Percentiles rank a stretch among this genome's conserved stretches.
These are phyloP conservation scores for Enteromius fasciolatus DNA, from an alignment of 2,797 vertebrate species.

Conservation along the genomic window DNA sequence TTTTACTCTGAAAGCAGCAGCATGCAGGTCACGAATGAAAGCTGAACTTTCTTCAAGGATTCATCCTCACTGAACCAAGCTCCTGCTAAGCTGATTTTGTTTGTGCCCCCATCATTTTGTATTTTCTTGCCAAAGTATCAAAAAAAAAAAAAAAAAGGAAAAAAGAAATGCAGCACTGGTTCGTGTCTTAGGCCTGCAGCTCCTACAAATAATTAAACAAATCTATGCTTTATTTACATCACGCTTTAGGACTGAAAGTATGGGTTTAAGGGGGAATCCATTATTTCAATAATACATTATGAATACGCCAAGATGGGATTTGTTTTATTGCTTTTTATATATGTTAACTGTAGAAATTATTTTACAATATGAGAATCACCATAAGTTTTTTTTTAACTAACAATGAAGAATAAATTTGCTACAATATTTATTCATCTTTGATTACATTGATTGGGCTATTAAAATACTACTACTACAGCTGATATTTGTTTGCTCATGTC, in stretches of 20 bases:
- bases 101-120: not conserved
- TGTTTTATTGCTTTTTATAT: not conserved
- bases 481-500: not conserved
- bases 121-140: not conserved
- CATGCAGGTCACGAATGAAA: not conserved
- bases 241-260: not conserved
- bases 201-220: not conserved
- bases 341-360: not conserved
- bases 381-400: not conserved
- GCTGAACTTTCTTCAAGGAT: not conserved
- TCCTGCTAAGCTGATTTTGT: not conserved
- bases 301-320: not conserved
- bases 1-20: not conserved
- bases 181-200: not conserved
- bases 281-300: not conserved
- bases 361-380: not conserved
- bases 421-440: not conserved
- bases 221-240: not conserved
- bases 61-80: not conserved
- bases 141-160: not conserved
- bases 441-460: not conserved
- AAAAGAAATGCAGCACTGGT: not conserved
- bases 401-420: not conserved
- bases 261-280: not conserved
- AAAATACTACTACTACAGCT: not conserved